Conservation (phyloP, 2,888 invertebrate species). For the Azorinus chamasolen region DNA sequence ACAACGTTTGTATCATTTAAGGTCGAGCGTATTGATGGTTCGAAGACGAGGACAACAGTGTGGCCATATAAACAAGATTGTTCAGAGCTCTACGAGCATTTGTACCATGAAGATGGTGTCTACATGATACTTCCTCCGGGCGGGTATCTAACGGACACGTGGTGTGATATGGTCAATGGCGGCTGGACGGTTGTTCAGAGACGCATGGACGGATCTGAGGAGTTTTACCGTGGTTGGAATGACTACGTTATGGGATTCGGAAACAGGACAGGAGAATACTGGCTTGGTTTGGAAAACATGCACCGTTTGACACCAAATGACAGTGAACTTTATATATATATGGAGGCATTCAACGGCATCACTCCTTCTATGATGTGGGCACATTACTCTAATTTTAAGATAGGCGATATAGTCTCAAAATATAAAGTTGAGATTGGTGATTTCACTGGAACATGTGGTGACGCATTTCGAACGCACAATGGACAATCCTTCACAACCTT, state of each 20-base stretch:
- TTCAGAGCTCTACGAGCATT: too few relatives aligned
- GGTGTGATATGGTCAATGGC: conserved; percentile 89
- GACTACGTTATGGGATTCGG: too few relatives aligned
- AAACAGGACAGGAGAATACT: too few relatives aligned
- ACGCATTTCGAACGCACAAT: conserved; percentile 95
- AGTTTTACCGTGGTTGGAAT: too few relatives aligned
- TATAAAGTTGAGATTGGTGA: conserved; percentile 91
- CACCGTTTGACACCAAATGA: conserved; percentile 90
- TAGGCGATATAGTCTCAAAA: conserved; percentile 90
- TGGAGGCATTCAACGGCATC: too few relatives aligned
- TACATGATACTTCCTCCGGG: conserved; percentile 45
- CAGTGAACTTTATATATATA: too few relatives aligned
- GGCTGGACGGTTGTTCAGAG: conserved; percentile 93
- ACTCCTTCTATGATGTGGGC: conserved; percentile 89
- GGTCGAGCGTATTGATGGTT: too few relatives aligned
- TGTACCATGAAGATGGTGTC: conserved; percentile 43
- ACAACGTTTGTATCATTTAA: too few relatives aligned
- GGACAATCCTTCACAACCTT: conserved; percentile 95
- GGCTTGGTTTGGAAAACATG: conserved; percentile 93
- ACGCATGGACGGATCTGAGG: too few relatives aligned
- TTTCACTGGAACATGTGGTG: conserved; percentile 93
- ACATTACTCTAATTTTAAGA: conserved; percentile 91
- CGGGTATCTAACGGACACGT: conserved; percentile 88
- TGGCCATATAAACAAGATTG: too few relatives aligned
- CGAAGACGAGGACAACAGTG: too few relatives aligned